These are phyloP conservation scores for Tryphoninae sp. DNA, from an alignment of 2,888 invertebrate genomes.

Conservation along the genomic window DNA sequence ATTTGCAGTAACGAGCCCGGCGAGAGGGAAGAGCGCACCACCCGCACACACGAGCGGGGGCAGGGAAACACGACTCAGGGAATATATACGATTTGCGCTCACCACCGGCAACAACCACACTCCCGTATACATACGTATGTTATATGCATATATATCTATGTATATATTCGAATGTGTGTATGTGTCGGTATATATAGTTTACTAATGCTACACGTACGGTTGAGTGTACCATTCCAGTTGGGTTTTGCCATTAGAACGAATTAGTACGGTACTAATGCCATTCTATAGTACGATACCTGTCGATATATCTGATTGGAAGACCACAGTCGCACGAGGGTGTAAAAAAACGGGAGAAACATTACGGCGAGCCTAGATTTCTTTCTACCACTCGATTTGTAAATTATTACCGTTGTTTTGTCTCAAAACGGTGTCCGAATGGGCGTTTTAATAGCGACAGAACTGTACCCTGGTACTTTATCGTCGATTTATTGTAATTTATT, in stretches of 20 bases:
- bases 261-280: slow-evolving; percentile 56
- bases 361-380: slow-evolving; percentile 51
- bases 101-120: slow-evolving; percentile 35
- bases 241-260: slow-evolving; percentile 58
- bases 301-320: slow-evolving; percentile 58
- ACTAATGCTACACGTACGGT: slow-evolving; percentile 1
- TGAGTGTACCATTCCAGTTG: slow-evolving; percentile 37
- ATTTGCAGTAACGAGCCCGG: slow-evolving; percentile 61
- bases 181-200: neutral
- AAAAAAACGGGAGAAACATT: slow-evolving; percentile 31
- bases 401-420: slow-evolving; percentile 12
- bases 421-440: too few species aligned
- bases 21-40: slow-evolving; percentile 50
- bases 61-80: slow-evolving; percentile 57
- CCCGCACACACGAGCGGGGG: slow-evolving; percentile 40
- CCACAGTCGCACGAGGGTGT: slow-evolving; percentile 44
- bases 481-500: too few species aligned
- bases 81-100: slow-evolving; percentile 51
- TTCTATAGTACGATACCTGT: slow-evolving; percentile 50
- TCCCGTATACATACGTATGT: neutral
- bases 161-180: neutral
- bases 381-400: slow-evolving; percentile 22
- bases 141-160: slow-evolving; percentile 5
- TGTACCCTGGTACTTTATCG: neutral
- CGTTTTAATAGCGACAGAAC: neutral